Conservation (phyloP, 2,797 vertebrate species). For the Sebastes kiyomatsui region DNA sequence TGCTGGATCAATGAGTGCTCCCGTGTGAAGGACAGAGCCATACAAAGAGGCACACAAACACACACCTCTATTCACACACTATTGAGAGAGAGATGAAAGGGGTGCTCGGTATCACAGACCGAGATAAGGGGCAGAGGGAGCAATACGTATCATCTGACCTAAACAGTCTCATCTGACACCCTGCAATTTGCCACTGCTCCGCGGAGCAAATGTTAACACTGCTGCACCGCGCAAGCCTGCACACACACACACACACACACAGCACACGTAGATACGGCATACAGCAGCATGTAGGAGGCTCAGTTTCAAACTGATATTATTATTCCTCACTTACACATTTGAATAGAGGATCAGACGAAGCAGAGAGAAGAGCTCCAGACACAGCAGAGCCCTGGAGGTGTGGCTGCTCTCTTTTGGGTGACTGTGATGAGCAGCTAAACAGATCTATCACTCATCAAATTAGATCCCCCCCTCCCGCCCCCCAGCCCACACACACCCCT, state of each 20-base stretch:
- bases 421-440: constrained; percentile 64
- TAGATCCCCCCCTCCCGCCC: constrained; percentile 10
- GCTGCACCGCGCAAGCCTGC: constrained; percentile 20
- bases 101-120: constrained; percentile 64
- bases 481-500: constrained; percentile 21
- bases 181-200: constrained; percentile 71
- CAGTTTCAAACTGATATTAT: constrained; percentile 30
- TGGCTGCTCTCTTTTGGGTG: constrained; percentile 57
- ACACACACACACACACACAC: constrained; percentile 8
- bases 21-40: constrained; percentile 75
- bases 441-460: constrained; percentile 72
- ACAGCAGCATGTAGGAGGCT: constrained; percentile 27
- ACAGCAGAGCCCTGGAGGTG: constrained; percentile 52
- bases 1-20: constrained; percentile 77
- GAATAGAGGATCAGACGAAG: constrained; percentile 30
- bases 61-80: constrained; percentile 47
- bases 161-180: constrained; percentile 76
- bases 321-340: constrained; percentile 28
- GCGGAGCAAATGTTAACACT: constrained; percentile 74
- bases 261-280: background rate
- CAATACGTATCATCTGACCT: constrained; percentile 77
- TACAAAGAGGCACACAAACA: constrained; percentile 60
- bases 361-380: constrained; percentile 37
- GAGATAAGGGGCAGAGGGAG: constrained; percentile 67
- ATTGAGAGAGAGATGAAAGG: constrained; percentile 66